These are phyloP conservation scores for Brachionus koreanus DNA, from an alignment of 1,140 invertebrate genomes.

Conservation along the genomic window DNA sequence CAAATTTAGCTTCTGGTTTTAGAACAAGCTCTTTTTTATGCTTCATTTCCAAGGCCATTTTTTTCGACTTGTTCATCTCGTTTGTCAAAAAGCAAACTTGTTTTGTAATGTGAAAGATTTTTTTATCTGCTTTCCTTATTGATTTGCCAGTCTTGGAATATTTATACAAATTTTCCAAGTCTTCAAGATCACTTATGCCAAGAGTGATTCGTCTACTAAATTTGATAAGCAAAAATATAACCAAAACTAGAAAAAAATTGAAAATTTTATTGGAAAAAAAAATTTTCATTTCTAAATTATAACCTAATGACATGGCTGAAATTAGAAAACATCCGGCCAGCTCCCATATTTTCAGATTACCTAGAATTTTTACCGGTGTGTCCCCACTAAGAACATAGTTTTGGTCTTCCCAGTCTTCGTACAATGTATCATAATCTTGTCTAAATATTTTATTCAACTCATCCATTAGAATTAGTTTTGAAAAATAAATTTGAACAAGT, in stretches of 20 bases:
- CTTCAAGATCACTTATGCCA: background rate
- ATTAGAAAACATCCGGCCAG: background rate
- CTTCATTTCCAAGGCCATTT: background rate
- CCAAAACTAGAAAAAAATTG: background rate
- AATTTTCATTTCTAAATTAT: background rate
- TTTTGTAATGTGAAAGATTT: conserved; percentile 4
- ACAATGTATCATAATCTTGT: background rate
- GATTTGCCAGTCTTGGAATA: background rate
- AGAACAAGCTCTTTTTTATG: background rate
- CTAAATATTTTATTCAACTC: background rate
- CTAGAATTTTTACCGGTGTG: background rate
- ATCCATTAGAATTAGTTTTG: background rate
- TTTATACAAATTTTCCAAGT: conserved; percentile 19
- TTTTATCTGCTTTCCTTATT: background rate
- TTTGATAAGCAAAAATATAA: background rate
- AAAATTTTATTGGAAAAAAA: background rate
- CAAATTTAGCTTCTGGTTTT: background rate
- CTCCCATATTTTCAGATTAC: conserved; percentile 12
- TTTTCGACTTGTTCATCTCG: background rate
- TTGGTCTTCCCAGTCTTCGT: background rate
- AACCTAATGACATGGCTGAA: background rate
- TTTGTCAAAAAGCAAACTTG: conserved; percentile 22
- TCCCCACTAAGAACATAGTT: background rate
- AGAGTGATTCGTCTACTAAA: conserved; percentile 7
- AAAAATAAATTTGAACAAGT: conserved; percentile 12